Evolutionary conservation across 2,113 vertebrate species (phyloP), one percentile per base, ranked within the genome.

Genomic region (Acrocephalus kingi): DNA sequence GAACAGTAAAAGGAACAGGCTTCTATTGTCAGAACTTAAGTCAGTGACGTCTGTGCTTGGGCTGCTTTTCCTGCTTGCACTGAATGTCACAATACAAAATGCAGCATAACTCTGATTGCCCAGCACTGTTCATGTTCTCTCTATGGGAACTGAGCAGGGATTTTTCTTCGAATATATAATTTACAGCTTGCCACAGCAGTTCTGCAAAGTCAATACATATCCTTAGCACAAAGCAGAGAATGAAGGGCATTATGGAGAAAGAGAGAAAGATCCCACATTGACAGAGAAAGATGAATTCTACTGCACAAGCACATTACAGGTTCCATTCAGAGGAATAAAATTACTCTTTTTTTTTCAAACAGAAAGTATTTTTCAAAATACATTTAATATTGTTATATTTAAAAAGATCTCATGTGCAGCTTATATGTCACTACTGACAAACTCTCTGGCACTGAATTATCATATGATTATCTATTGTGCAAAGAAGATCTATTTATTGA

Each of bases 81-180:
- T 92, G 90, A 78, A 79, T 92, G 89, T 82, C 94, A 95, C 91
- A 93, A 84, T 90, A 89, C 58, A 96, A 95, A 96, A 95, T 63
- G 69, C 59, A 95, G 79, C 90, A 51, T 35, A 94, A 73, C 58
- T 94, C 87, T 94, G 91, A 96, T 94, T 96, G 87, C 87, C 84
- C 87, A 89, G 73, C 81, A 68, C 90, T 77, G 76, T 86, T 96
- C 82, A 1, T 91, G 58, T 68, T 91, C 95, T 96, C 78, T 90
- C 84, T 90, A 37, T 83, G 92, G 78, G 92, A 96, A 92, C 91
- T 73, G 79, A 90, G 71, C 90, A 93, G 91, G 51, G 73, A 84
- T 95, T 97, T 95, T 96, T 92, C 96, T 87, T 93, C 85, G 93
- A 97, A 97, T 96, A 79, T 85, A 91, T 85, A 82, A 89, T 93